Conservation (phyloP, 2,888 invertebrate species). For the Escarpia spicata region DNA sequence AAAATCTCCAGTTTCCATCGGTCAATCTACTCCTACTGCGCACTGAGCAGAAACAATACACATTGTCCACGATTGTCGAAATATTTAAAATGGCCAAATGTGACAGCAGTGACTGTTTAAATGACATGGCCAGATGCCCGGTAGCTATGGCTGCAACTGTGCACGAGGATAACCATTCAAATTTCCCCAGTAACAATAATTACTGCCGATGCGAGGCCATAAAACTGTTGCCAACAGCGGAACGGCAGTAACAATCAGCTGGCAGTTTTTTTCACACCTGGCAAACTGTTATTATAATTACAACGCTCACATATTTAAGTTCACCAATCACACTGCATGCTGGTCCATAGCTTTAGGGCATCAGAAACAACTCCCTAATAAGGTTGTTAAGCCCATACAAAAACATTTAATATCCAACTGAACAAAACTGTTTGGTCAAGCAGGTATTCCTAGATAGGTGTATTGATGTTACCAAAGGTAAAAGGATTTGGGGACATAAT, state of each 20-base stretch:
- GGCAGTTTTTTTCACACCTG: constrained; percentile 5
- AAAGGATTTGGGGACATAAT: background rate
- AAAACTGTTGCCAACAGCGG: background rate
- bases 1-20: background rate
- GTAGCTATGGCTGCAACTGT: background rate
- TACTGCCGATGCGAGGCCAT: background rate
- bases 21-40: background rate
- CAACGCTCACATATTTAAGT: background rate
- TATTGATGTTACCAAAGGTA: background rate
- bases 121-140: background rate
- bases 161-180: background rate
- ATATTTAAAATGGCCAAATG: background rate
- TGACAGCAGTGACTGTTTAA: background rate
- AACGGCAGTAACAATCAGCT: background rate
- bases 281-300: background rate
- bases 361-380: background rate
- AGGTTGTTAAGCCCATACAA: background rate
- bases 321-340: background rate
- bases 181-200: background rate
- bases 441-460: background rate
- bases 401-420: background rate
- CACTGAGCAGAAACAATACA: background rate
- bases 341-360: background rate
- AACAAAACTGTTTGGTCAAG: background rate
- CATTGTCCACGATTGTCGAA: background rate